Conservation (phyloP, 2,797 vertebrate species). For the Chelmon rostratus region DNA sequence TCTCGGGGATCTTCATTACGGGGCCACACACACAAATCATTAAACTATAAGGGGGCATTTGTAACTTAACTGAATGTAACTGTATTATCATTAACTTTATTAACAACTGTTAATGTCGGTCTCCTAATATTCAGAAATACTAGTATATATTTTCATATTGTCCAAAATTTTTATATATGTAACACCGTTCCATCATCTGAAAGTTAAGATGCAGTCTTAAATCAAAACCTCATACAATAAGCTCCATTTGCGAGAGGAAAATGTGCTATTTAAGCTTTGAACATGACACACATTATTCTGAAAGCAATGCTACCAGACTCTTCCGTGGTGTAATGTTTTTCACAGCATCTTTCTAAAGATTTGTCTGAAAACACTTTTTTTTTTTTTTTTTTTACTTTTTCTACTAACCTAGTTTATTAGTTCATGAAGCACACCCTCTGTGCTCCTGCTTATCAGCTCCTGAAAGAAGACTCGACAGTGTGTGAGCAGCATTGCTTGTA, state of each 20-base stretch:
- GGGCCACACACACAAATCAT: neutral
- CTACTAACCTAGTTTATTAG: neutral
- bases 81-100: neutral
- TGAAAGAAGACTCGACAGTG: slow-evolving; percentile 1
- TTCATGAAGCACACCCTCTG: neutral
- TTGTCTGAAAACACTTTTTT: slow-evolving; percentile 7
- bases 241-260: neutral
- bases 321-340: neutral
- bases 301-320: neutral
- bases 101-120: neutral
- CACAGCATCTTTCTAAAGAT: slow-evolving; percentile 1
- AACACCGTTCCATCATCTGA: neutral
- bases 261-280: slow-evolving; percentile 5
- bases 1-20: neutral
- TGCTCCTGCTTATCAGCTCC: slow-evolving; percentile 10
- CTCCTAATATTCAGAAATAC: neutral
- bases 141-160: neutral
- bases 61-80: neutral
- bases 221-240: neutral
- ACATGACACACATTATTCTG: neutral
- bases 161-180: neutral
- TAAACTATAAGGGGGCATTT: neutral
- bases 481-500: neutral
- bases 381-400: slow-evolving; percentile 1
- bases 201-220: neutral